phyloP scores from a whole-genome alignment of 2,113 vertebrate genomes.

The Coptodon bakossiorum region DNA sequence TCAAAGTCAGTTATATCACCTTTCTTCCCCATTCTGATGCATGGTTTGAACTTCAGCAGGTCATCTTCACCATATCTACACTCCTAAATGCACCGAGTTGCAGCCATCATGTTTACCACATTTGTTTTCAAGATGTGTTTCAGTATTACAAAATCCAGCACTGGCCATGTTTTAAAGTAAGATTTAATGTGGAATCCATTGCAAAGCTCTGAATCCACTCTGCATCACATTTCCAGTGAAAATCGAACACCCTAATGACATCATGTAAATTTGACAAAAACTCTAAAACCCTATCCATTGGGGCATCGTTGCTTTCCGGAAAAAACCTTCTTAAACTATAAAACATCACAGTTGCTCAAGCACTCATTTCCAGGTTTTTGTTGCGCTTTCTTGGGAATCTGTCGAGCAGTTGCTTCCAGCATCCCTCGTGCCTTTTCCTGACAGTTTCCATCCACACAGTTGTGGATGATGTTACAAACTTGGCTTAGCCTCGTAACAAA shows the following conservation, averaged over 20 bases:
- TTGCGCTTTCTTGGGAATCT: background rate
- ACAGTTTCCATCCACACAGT: background rate
- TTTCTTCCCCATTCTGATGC: background rate
- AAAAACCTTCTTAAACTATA: background rate
- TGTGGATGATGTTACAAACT: background rate
- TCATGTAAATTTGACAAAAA: background rate
- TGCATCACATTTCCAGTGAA: background rate
- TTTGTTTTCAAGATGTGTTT: background rate
- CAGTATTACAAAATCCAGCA: background rate
- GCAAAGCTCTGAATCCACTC: background rate
- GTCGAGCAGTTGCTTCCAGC: background rate
- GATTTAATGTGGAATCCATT: background rate
- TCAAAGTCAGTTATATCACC: background rate
- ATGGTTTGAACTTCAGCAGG: background rate
- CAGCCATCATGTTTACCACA: background rate
- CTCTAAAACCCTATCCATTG: background rate
- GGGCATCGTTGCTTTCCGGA: accelerated
- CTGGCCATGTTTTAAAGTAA: background rate
- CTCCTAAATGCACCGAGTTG: background rate
- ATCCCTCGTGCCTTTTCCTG: background rate
- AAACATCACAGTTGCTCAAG: background rate
- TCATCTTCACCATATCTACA: background rate
- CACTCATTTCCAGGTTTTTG: background rate
- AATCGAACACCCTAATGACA: background rate
- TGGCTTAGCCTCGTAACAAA: background rate